Evolutionary conservation across 92 coral and sea anemone species (phyloP).

Genomic region (Epizoanthus ramosus): DNA sequence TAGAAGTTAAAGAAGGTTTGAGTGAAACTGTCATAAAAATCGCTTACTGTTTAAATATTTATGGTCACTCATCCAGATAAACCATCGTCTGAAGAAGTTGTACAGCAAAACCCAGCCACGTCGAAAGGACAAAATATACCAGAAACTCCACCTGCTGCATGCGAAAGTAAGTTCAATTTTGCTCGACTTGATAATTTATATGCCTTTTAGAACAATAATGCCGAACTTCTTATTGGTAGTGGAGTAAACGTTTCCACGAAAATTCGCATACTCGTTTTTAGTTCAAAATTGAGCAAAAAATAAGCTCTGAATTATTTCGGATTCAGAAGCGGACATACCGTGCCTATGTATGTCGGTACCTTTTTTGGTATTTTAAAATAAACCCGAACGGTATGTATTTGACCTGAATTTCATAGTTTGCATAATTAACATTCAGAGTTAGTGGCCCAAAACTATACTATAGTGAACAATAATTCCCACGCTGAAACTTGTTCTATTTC

Average conservation of each 20-base stretch:
- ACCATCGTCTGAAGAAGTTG: background rate
- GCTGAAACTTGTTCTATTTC: background rate
- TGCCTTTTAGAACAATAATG: background rate
- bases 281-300: background rate
- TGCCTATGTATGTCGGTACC: background rate
- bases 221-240: background rate
- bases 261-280: no score
- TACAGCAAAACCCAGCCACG: background rate
- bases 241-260: background rate
- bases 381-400: background rate
- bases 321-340: background rate
- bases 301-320: background rate
- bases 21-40: background rate
- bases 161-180: conserved; percentile 3
- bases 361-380: background rate
- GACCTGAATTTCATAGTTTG: background rate
- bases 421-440: background rate
- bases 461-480: background rate
- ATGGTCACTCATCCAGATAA: background rate
- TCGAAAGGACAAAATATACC: background rate
- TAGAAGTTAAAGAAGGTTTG: background rate
- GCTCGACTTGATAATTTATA: no score
- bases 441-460: background rate
- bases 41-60: background rate
- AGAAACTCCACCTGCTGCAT: background rate